Evolutionary conservation across 1,140 invertebrate species (phyloP).

Genomic region (Helicorthomorpha holstii): DNA sequence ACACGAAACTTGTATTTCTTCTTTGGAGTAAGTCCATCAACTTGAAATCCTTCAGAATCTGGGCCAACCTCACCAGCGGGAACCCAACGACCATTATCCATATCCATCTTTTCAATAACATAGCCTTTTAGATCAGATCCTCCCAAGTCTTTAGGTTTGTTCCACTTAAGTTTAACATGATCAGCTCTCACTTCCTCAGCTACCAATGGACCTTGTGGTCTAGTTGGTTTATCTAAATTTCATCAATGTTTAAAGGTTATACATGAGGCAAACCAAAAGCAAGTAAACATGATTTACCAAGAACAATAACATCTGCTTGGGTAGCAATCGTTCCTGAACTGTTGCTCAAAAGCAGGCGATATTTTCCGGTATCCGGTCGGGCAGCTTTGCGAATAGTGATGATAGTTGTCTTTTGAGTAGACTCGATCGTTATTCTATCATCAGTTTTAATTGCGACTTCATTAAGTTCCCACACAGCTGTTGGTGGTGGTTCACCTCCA

Average conservation of each 20-base stretch:
- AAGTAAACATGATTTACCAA: constrained; percentile 37
- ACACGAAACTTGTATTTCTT: constrained; percentile 98
- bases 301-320: constrained; percentile 65
- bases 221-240: constrained; percentile 55
- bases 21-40: constrained; percentile 84
- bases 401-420: constrained; percentile 63
- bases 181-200: constrained; percentile 72
- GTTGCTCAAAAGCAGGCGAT: constrained; percentile 66
- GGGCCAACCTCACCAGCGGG: constrained; percentile 71
- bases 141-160: constrained; percentile 82
- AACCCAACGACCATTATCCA: constrained; percentile 80
- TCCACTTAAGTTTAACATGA: constrained; percentile 88
- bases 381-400: constrained; percentile 71
- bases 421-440: constrained; percentile 26
- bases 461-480: constrained; percentile 61
- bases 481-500: constrained; percentile 84
- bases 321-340: constrained; percentile 67
- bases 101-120: constrained; percentile 90
- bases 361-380: constrained; percentile 75
- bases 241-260: background rate
- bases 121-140: constrained; percentile 88
- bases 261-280: background rate
- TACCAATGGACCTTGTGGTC: constrained; percentile 67
- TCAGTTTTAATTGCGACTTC: constrained; percentile 55
- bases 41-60: constrained; percentile 58